Conservation (phyloP, 2,888 invertebrate species). For the Didymodactylos carnosus region DNA sequence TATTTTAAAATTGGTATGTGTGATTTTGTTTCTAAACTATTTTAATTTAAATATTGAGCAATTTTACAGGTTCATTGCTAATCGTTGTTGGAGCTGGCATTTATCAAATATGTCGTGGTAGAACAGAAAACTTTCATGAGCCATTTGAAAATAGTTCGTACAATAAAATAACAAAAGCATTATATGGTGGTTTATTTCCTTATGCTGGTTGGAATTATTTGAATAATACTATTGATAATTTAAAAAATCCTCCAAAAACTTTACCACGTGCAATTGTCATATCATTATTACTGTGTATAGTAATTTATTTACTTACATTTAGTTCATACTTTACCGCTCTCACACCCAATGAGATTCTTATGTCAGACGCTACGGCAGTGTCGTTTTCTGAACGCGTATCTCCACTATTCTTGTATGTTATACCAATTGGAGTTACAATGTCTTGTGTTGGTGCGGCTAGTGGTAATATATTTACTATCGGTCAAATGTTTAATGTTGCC, state of each 20-base stretch:
- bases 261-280: constrained; percentile 79
- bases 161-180: constrained; percentile 20
- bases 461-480: neutral
- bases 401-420: neutral
- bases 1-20: neutral
- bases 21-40: neutral
- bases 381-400: neutral
- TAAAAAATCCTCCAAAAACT: constrained; percentile 79
- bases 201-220: constrained; percentile 50
- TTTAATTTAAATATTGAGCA: neutral
- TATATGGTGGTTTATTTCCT: constrained; percentile 33
- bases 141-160: constrained; percentile 11
- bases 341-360: constrained; percentile 55
- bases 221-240: constrained; percentile 79
- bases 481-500: constrained; percentile 41
- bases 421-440: neutral
- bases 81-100: constrained; percentile 71
- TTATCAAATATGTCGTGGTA: constrained; percentile 43
- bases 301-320: constrained; percentile 69
- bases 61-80: constrained; percentile 17
- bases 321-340: constrained; percentile 74
- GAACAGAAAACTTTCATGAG: constrained; percentile 3
- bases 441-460: constrained; percentile 36
- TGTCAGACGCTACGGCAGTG: constrained; percentile 65
- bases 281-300: constrained; percentile 68